A percentile compares a stretch with the other conserved stretches of the same genome.
Conservation (phyloP, 2,888 invertebrate genomes). For the Neocrepidodera transversa region DNA sequence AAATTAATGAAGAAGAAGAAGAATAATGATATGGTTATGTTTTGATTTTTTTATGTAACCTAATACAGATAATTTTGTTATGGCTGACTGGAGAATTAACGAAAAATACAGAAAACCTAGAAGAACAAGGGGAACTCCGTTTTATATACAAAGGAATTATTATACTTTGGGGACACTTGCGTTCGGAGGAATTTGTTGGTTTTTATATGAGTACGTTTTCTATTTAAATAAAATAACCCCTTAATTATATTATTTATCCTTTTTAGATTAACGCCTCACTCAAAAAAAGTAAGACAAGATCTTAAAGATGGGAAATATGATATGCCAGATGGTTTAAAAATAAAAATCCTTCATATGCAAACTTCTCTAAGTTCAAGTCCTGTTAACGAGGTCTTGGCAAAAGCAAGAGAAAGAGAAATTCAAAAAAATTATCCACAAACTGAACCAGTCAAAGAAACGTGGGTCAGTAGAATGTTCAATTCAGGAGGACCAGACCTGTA, state of each 20-base stretch:
- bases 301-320: slow-evolving; percentile 46
- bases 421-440: slow-evolving; percentile 44
- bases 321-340: slow-evolving; percentile 42
- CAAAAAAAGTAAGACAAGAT: slow-evolving; percentile 43
- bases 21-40: too few relatives aligned
- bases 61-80: slow-evolving; percentile 13
- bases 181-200: slow-evolving; percentile 59
- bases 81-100: slow-evolving; percentile 53
- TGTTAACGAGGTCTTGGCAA: slow-evolving; percentile 39
- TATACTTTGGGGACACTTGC: slow-evolving; percentile 62
- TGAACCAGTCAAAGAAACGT: slow-evolving; percentile 42
- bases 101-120: slow-evolving; percentile 67
- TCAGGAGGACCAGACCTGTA: slow-evolving; percentile 44
- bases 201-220: slow-evolving; percentile 63
- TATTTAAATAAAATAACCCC: neutral
- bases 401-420: slow-evolving; percentile 43
- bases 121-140: slow-evolving; percentile 71
- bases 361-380: slow-evolving; percentile 30
- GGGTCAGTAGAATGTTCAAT: slow-evolving; percentile 42
- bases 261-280: slow-evolving; percentile 49
- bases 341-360: slow-evolving; percentile 33
- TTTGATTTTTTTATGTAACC: too few relatives aligned
- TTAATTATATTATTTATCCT: slow-evolving; percentile 7
- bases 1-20: too few relatives aligned
- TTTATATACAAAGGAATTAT: slow-evolving; percentile 65